These are phyloP conservation scores for Hozukius guyotensis DNA, from an alignment of 2,797 vertebrate genomes.

Conservation along the genomic window DNA sequence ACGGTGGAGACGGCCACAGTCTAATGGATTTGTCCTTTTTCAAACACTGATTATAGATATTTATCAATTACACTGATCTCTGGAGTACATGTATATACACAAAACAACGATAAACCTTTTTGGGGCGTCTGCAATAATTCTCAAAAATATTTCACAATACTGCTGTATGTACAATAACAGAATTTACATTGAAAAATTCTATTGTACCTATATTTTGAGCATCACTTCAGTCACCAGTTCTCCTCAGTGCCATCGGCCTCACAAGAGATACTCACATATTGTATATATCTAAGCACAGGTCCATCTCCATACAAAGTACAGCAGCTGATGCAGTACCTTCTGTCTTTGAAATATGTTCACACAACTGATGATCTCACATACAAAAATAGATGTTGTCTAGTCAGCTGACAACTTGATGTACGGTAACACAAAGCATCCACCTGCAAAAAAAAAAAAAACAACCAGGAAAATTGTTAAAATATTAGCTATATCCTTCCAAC, in stretches of 20 bases:
- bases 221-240: slow-evolving; percentile 67
- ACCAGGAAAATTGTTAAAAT: slow-evolving; percentile 74
- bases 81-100: slow-evolving; percentile 91
- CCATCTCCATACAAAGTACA: slow-evolving; percentile 68
- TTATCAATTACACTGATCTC: slow-evolving; percentile 91
- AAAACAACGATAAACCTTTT: slow-evolving; percentile 83
- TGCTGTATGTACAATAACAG: slow-evolving; percentile 83
- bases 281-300: slow-evolving; percentile 56
- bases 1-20: slow-evolving; percentile 91
- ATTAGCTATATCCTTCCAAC: slow-evolving; percentile 77
- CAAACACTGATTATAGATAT: slow-evolving; percentile 94
- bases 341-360: slow-evolving; percentile 73
- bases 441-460: slow-evolving; percentile 67
- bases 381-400: slow-evolving; percentile 84
- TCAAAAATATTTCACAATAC: slow-evolving; percentile 86
- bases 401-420: slow-evolving; percentile 82
- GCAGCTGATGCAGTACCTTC: slow-evolving; percentile 60
- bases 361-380: slow-evolving; percentile 81
- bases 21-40: slow-evolving; percentile 95
- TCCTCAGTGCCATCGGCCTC: slow-evolving; percentile 45
- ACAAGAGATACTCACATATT: slow-evolving; percentile 62
- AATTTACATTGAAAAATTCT: slow-evolving; percentile 85
- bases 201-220: slow-evolving; percentile 77
- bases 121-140: slow-evolving; percentile 80
- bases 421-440: slow-evolving; percentile 81